A percentile compares a stretch with the other conserved stretches of the same genome.
Evolutionary conservation across 1,140 invertebrate species (phyloP).

Genomic region (Venustaconcha ellipsiformis): DNA sequence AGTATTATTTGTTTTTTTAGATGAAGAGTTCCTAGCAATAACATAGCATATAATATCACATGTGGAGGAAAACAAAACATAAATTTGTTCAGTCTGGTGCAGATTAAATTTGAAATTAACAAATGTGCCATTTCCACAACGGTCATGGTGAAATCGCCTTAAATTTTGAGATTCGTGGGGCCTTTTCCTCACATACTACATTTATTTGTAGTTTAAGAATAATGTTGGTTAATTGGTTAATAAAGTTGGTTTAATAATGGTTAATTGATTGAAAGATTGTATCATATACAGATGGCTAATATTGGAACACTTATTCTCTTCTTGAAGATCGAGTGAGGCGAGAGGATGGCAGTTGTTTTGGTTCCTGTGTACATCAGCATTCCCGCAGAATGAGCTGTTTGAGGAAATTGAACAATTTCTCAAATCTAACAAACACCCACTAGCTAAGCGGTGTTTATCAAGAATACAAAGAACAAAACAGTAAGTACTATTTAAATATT

Average conservation of each 20-base stretch:
- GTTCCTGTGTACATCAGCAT: conserved; percentile 40
- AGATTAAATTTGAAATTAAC: no score
- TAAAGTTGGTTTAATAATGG: no score
- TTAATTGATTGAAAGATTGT: background rate
- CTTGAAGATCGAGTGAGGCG: conserved; percentile 48
- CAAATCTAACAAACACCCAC: conserved; percentile 36
- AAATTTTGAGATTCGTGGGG: no score
- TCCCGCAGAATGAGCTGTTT: conserved; percentile 47
- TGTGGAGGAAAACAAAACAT: no score
- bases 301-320: background rate
- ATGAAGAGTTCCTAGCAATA: no score
- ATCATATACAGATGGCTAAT: no score
- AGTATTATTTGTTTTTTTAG: no score
- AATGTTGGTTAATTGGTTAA: background rate
- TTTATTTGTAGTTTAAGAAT: background rate
- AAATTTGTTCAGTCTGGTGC: no score
- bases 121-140: no score
- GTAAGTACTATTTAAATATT: conserved; percentile 24
- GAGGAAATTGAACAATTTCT: conserved; percentile 49
- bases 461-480: conserved; percentile 44
- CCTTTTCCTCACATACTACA: background rate
- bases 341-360: conserved; percentile 53
- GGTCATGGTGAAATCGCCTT: no score
- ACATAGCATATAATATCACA: no score
- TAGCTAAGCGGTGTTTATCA: conserved; percentile 47